Evolutionary conservation across 2,888 invertebrate genomes (phyloP), one percentile per base, ranked within the genome.

Genomic region (Ophion ventricosus): DNA sequence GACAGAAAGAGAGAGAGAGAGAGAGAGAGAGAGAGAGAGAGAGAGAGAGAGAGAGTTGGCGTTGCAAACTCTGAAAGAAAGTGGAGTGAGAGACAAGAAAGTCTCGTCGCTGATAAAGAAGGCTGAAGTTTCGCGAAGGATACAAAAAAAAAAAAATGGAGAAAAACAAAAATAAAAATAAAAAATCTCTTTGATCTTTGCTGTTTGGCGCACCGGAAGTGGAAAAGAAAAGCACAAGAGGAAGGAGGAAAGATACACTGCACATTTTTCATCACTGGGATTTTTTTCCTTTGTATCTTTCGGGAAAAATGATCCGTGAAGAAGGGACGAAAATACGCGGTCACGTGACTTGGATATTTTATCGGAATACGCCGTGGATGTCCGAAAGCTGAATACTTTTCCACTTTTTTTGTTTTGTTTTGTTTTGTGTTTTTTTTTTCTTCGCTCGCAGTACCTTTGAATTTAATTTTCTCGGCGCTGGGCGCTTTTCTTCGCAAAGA

Each of bases 171-270:
- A 23, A 67, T 66, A 64, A 73, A 57, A 35, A 35, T 35, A 5
- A 73, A 70, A 54, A 76, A 76, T 76, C 72, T 79, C 82, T 82
- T 84, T 82, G 82, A 84, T 80, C 78, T 79, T 73, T 67, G 67
- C 76, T 76, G 66, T 75, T 59, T 66, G 14, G 23, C 61, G 54
- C 57, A 56, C 29, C 17, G 20, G 10, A 67, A 66, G 56, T 66
- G 61, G 7, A 35, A 70, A 43, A 17, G 23, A 77, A 61, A 35
- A 5, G 35, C 61, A 23, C 11, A 10, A 26, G 63, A 57, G 14
- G 40, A 10, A 14, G 49, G 49, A 49, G 17, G 17, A 14, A 49
- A 11, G 49, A 49, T 49, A 49, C 49, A 49, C 49, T 73, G 26
- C n/a, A 25, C 43, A 4, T 61, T 61, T 8, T 40, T 35, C 57